A percentile compares a stretch with the other conserved stretches of the same genome.
These are phyloP conservation scores for Siphamia tubifer DNA, from an alignment of 2,113 vertebrate genomes.

Conservation along the genomic window DNA sequence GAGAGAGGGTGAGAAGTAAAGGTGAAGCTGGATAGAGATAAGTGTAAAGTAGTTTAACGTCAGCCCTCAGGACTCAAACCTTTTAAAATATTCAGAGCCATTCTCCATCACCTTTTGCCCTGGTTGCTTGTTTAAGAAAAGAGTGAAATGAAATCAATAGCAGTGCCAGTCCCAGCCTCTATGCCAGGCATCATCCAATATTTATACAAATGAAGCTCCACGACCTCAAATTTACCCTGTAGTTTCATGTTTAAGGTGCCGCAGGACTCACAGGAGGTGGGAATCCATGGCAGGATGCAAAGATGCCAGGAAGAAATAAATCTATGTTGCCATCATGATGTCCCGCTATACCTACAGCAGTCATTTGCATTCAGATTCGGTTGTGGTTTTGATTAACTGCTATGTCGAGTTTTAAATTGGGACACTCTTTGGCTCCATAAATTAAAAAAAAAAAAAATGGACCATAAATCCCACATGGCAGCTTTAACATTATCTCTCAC, in stretches of 20 bases:
- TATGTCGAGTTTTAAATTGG: slow-evolving; percentile 33
- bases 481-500: slow-evolving; percentile 26
- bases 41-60: slow-evolving; percentile 55
- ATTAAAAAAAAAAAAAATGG: slow-evolving; percentile 24
- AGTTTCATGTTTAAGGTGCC: slow-evolving; percentile 33
- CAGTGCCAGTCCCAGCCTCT: slow-evolving; percentile 35
- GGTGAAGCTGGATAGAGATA: slow-evolving; percentile 32
- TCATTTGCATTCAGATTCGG: slow-evolving; percentile 50
- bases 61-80: slow-evolving; percentile 40
- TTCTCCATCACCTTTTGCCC: slow-evolving; percentile 59
- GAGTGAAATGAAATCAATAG: slow-evolving; percentile 68
- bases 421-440: slow-evolving; percentile 42
- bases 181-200: slow-evolving; percentile 62
- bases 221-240: slow-evolving; percentile 47
- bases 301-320: slow-evolving; percentile 29
- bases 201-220: slow-evolving; percentile 67
- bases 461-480: slow-evolving; percentile 44
- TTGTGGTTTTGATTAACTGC: slow-evolving; percentile 44
- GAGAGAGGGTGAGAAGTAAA: slow-evolving; percentile 18
- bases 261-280: background rate
- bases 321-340: slow-evolving; percentile 1
- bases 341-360: background rate
- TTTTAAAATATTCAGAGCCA: slow-evolving; percentile 64
- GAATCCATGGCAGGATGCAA: slow-evolving; percentile 4
- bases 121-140: slow-evolving; percentile 63